Evolutionary conservation across 92 coral and sea anemone genomes (phyloP), one percentile per base, ranked within the genome.

Genomic region (Heteractis magnifica): DNA sequence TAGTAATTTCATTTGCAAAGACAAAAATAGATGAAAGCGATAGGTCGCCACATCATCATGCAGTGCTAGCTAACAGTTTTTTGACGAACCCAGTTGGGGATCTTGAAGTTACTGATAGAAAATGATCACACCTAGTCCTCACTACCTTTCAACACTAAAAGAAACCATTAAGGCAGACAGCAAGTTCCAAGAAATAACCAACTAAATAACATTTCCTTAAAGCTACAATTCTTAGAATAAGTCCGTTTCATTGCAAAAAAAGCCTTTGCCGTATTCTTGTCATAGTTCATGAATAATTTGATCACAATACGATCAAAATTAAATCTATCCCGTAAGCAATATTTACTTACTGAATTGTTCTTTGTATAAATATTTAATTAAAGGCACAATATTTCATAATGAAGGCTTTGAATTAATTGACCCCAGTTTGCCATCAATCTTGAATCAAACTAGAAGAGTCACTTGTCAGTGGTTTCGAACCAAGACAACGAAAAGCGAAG

Each of bases 361-460:
- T 77, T 77, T 53, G 18, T 79, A 79, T 79, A n/a, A 79, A 79
- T 79, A 79, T 79, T 79, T 79, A 59, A 79, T 58, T 72, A 56
- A 51, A 15, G 13, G 41, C 72, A 34, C 10, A 49, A 49, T 58
- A 44, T 58, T 58, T 5, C 13, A 4, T 58, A 34, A 26, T 8
- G n/a, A 34, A 41, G 16, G 10, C 6, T 64, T 64, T 64, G 41
- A 64, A 64, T 64, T 8, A 19, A 64, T 64, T 64, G 11, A 64
- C 8, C n/a, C 7, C 3, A 19, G 71, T 18, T 19, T 64, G 71
- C 26, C 71, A 18, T 18, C 1, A 64, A 64, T 1, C 0, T 19
- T 64, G 5, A 18, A 8, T 64, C 2, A 64, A 64, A 4, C 58
- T 4, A 12, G 10, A 53, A 53, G 10, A 8, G 9, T 53, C 13